Base-by-base conservation (phyloP, 2,113 vertebrate genomes). In the Melanostigma gelatinosum region DNA sequence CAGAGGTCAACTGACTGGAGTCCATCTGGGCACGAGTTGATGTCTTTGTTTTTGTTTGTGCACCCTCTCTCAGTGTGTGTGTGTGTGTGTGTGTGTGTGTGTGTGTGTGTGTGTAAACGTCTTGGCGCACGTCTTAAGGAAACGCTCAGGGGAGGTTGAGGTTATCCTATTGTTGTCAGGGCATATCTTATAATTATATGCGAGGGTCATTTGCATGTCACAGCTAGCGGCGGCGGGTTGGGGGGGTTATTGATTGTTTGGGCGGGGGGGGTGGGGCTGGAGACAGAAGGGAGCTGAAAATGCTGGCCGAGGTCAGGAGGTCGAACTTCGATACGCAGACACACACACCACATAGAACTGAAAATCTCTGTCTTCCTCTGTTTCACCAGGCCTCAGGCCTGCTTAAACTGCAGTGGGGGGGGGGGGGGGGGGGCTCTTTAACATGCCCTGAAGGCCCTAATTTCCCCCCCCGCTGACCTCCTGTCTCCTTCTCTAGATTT, bases 141-240 rank as follows among this genome's bases (percentile, higher is more conserved):
- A 54, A 44, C 76, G 40, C 27, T 38, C 74, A 11, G 52, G 75
- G 70, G 44, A 67, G 62, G 32, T 50, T 68, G 50, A 76, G 75
- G 20, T 66, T 44, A 42, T 73, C 32, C 81, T 68, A 71, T 92
- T 91, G 87, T 89, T 84, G 63, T 87, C n/a, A 38, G 57, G 84
- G 40, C 72, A 75, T 84, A 42, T 75, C 57, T 84, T 83, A 72
- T 88, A 89, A 89, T 91, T 44, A 88, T 75, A 91, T 89, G 84
- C 75, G 4, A 64, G 69, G 77, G 72, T 85, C 62, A 91, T 93
- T 87, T 91, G 83, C 88, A 91, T 91, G 82, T 87, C 79, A 79
- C 8, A 82, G 86, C 85, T 70, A 8, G 60, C 29, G 66, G 76
- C 54, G 6, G 50, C 16, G 58, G 27, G 40, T 46, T 18, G 36